Percentiles rank a stretch among this genome's conserved stretches.
These are phyloP conservation scores for Caradrina kadenii DNA, from an alignment of 2,888 invertebrate genomes.

Conservation along the genomic window DNA sequence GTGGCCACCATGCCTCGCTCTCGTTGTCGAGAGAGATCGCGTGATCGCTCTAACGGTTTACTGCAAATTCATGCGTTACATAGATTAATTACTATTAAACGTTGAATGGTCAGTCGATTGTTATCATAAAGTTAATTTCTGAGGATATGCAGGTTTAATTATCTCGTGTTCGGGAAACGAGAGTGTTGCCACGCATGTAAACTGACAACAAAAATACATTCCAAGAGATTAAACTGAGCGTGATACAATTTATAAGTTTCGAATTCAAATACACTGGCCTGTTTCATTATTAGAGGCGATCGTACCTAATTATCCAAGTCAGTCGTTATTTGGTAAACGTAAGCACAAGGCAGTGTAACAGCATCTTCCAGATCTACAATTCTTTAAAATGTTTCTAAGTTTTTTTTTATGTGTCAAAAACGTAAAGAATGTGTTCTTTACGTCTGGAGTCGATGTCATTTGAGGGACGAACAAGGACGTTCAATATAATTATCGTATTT, in stretches of 20 bases:
- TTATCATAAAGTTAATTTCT: conserved; percentile 42
- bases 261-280: not conserved
- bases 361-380: conserved; percentile 9
- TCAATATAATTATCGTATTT: conserved; percentile 30
- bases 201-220: conserved; percentile 49
- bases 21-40: conserved; percentile 74
- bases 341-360: not conserved
- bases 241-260: conserved; percentile 20
- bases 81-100: conserved; percentile 66
- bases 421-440: conserved; percentile 23
- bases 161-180: conserved; percentile 37
- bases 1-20: conserved; percentile 75
- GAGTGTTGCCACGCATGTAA: conserved; percentile 34
- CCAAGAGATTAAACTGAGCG: conserved; percentile 19
- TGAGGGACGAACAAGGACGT: conserved; percentile 44
- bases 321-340: conserved; percentile 17
- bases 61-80: conserved; percentile 73
- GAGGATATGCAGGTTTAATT: conserved; percentile 38
- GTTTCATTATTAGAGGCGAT: not conserved
- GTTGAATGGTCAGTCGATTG: conserved; percentile 64
- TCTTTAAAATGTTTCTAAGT: conserved; percentile 1
- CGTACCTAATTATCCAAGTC: not conserved
- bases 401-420: conserved; percentile 29
- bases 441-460: conserved; percentile 48
- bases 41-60: conserved; percentile 75